A percentile compares a stretch with the other conserved stretches of the same genome.
Conservation (phyloP, 1,140 invertebrate genomes). For the Atta cephalotes region DNA sequence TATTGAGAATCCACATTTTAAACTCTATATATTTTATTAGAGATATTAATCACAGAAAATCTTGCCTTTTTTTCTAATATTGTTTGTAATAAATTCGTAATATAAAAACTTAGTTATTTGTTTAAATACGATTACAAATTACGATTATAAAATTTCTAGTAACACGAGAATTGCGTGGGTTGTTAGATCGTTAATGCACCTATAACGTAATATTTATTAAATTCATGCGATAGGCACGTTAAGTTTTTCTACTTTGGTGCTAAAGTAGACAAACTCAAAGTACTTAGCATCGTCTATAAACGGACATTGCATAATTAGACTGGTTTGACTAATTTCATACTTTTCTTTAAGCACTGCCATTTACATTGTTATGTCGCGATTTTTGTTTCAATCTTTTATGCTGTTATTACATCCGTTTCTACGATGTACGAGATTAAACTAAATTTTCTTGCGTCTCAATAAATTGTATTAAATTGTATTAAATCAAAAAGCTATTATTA, state of each 20-base stretch:
- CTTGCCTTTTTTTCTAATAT: background rate
- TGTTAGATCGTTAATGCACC: background rate
- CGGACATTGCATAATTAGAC: constrained; percentile 9
- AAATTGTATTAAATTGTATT: background rate
- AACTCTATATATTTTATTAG: background rate
- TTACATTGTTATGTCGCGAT: background rate
- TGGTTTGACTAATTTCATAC: constrained; percentile 22
- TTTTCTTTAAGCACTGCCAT: background rate
- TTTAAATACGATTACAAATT: background rate
- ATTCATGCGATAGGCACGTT: background rate
- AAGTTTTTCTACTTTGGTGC: constrained; percentile 28
- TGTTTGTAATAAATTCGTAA: too few species aligned
- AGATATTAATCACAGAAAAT: background rate
- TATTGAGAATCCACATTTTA: background rate
- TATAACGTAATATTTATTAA: background rate
- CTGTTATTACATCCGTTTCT: background rate
- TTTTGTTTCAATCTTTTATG: constrained; percentile 2
- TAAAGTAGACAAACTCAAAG: background rate
- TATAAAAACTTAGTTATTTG: background rate
- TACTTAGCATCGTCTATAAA: constrained; percentile 41
- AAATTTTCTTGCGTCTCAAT: background rate
- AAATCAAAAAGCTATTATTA: background rate
- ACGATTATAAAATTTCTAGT: background rate
- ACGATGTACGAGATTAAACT: background rate
- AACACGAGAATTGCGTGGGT: background rate